Conservation (phyloP, 2,113 vertebrate species). For the Genyomyrus donnyi region DNA sequence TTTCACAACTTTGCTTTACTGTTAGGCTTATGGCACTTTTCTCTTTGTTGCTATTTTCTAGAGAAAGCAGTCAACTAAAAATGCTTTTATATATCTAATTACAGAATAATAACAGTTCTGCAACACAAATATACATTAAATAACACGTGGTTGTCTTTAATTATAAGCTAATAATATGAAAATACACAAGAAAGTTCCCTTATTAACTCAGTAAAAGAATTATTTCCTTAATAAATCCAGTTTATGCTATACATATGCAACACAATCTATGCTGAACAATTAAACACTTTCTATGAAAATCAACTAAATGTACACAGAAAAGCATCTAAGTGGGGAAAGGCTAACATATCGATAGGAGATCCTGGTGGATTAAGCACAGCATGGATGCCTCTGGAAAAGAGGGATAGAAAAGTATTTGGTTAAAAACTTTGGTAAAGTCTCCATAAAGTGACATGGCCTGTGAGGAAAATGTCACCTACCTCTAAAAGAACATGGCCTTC, state of each 20-base stretch:
- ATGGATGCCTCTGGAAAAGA: neutral
- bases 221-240: neutral
- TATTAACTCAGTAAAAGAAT: neutral
- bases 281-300: neutral
- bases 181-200: neutral
- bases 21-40: neutral
- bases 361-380: neutral
- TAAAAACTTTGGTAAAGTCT: neutral
- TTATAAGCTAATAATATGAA: neutral
- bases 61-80: neutral
- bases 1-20: neutral
- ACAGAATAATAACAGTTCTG: neutral
- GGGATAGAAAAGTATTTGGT: neutral
- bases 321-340: neutral
- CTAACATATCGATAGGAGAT: neutral
- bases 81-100: neutral
- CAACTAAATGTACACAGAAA: neutral
- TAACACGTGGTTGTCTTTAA: neutral
- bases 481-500: slow-evolving; percentile 35
- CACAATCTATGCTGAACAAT: neutral
- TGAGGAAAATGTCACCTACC: neutral
- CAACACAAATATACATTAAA: neutral
- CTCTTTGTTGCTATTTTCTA: neutral
- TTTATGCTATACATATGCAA: neutral
- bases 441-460: neutral